Percentiles rank a stretch among this genome's conserved stretches.
phyloP scores from a whole-genome alignment of 2,113 vertebrate species.

The Natator depressus region DNA sequence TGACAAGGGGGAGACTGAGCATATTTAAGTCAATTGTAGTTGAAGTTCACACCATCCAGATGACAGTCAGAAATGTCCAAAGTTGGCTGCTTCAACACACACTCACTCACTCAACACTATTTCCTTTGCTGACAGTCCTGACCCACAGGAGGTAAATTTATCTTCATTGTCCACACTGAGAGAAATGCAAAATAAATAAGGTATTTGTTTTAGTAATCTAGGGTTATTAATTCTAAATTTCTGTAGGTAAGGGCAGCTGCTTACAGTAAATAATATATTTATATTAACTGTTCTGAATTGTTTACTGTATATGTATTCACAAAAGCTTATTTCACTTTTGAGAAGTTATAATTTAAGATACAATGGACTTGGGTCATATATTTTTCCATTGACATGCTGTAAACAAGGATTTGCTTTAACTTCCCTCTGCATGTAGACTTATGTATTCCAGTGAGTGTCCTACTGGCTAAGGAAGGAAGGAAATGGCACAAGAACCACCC shows the following conservation, averaged over 20 bases:
- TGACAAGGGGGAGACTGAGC: rapidly evolving
- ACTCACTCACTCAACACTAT: background rate
- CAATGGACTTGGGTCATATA: background rate
- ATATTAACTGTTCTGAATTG: background rate
- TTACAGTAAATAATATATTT: background rate
- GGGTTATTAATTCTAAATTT: background rate
- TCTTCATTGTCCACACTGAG: background rate
- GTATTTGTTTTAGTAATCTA: background rate
- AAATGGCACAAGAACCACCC: background rate
- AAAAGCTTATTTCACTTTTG: background rate
- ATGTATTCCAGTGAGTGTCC: background rate
- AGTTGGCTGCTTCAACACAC: background rate
- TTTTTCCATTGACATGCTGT: background rate
- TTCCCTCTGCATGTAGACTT: background rate
- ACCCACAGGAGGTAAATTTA: background rate
- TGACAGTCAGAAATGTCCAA: background rate
- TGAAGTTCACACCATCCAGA: background rate
- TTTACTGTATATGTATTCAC: background rate
- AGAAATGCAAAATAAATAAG: background rate
- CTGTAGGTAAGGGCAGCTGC: background rate
- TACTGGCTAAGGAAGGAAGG: background rate
- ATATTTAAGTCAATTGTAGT: background rate
- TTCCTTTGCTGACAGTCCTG: background rate
- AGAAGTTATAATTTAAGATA: background rate
- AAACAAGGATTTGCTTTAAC: background rate